phyloP scores from a whole-genome alignment of 2,113 vertebrate species.

The Cyanoderma ruficeps region DNA sequence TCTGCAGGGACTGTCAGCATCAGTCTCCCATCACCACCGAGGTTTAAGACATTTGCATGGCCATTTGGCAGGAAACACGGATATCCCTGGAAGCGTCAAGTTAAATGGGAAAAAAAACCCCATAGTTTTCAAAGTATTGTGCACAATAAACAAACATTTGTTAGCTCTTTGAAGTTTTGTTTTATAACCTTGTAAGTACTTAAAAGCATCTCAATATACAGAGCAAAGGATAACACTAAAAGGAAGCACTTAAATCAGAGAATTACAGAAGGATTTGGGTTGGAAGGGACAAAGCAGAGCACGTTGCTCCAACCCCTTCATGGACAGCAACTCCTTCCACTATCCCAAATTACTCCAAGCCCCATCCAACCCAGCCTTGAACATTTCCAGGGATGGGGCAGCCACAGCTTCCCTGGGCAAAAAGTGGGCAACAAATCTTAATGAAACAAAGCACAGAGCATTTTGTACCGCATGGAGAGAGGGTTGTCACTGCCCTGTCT shows the following conservation, averaged over 20 bases:
- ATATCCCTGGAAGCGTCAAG: not conserved
- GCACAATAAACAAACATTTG: not conserved
- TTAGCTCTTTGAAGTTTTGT: not conserved
- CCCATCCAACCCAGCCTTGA: not conserved
- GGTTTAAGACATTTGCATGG: not conserved
- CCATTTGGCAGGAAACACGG: rapidly evolving
- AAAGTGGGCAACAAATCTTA: not conserved
- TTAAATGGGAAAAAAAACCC: not conserved
- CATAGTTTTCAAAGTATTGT: not conserved
- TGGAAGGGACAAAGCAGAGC: not conserved
- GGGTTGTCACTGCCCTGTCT: rapidly evolving
- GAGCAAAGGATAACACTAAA: not conserved
- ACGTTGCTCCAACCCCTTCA: not conserved
- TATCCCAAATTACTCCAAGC: not conserved
- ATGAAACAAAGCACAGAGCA: not conserved
- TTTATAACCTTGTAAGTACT: not conserved
- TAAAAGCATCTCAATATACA: not conserved
- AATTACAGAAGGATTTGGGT: not conserved
- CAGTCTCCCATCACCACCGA: not conserved
- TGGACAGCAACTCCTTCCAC: not conserved
- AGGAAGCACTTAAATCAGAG: not conserved
- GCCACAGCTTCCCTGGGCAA: not conserved
- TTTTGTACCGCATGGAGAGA: not conserved
- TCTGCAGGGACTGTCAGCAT: not conserved
- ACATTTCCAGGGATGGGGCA: not conserved